Conservation (phyloP, 1,140 invertebrate species). For the Penaeus vannamei region DNA sequence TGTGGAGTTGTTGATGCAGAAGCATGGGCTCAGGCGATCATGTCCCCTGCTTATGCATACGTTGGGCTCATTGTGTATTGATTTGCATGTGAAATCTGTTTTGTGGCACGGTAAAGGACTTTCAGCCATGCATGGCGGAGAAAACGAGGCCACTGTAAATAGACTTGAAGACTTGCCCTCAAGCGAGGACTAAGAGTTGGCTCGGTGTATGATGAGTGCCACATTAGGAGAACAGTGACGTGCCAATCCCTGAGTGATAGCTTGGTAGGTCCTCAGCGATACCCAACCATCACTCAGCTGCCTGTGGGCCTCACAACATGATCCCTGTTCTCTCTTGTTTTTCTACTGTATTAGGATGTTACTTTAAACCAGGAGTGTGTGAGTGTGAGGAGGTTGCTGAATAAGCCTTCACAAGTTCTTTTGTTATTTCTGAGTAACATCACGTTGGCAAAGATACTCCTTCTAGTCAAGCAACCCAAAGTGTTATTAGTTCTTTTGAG, state of each 20-base stretch:
- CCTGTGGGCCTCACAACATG: slow-evolving; percentile 57
- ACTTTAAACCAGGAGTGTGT: slow-evolving; percentile 38
- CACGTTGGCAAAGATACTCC: slow-evolving; percentile 55
- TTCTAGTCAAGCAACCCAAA: slow-evolving; percentile 62
- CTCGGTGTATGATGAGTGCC: slow-evolving; percentile 17
- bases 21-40: slow-evolving; percentile 60
- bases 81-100: slow-evolving; percentile 39
- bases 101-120: slow-evolving; percentile 51
- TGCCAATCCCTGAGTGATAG: slow-evolving; percentile 43
- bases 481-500: slow-evolving; percentile 44
- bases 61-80: slow-evolving; percentile 44
- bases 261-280: slow-evolving; percentile 1
- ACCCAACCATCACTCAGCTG: slow-evolving; percentile 3
- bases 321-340: slow-evolving; percentile 65
- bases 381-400: slow-evolving; percentile 48
- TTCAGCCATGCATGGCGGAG: background rate
- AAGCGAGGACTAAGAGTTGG: slow-evolving; percentile 43
- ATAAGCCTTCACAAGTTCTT: slow-evolving; percentile 26
- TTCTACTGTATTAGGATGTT: slow-evolving; percentile 41
- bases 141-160: slow-evolving; percentile 30
- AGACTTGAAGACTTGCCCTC: slow-evolving; percentile 36
- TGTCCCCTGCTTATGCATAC: slow-evolving; percentile 56
- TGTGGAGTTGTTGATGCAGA: slow-evolving; percentile 51
- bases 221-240: slow-evolving; percentile 44
- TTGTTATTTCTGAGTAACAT: slow-evolving; percentile 34